Conservation (phyloP, 2,888 invertebrate species). For the Hololepta plana region DNA sequence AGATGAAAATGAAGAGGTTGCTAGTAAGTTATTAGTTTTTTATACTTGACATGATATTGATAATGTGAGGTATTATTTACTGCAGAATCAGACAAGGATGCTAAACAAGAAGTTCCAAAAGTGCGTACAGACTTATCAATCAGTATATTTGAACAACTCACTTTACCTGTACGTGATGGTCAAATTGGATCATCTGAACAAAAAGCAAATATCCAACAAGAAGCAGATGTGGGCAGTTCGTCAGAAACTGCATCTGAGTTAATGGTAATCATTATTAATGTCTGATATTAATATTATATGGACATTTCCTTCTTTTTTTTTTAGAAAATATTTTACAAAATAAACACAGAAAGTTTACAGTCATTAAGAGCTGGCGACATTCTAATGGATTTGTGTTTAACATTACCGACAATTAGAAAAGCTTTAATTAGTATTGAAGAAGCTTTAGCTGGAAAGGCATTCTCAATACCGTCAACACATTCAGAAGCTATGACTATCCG, state of each 20-base stretch:
- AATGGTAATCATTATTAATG: conserved; percentile 6
- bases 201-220: not conserved
- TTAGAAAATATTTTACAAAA: conserved; percentile 59
- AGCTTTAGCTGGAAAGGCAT: conserved; percentile 45
- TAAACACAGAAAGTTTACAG: conserved; percentile 62
- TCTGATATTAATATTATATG: conserved; percentile 5
- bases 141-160: conserved; percentile 54
- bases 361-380: conserved; percentile 67
- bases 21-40: conserved; percentile 18
- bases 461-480: conserved; percentile 45
- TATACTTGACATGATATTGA: not conserved
- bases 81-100: conserved; percentile 32
- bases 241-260: conserved; percentile 7
- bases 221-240: not conserved
- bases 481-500: conserved; percentile 57
- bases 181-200: no score
- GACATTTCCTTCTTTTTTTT: conserved; percentile 12
- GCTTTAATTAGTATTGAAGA: conserved; percentile 43
- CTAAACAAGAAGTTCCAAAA: conserved; percentile 37
- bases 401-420: conserved; percentile 47
- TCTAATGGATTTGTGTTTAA: conserved; percentile 64
- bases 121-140: conserved; percentile 50
- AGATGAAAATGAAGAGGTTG: conserved; percentile 28
- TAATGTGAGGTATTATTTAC: conserved; percentile 4
- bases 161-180: conserved; percentile 43